Percentiles rank a stretch among this genome's conserved stretches.
Conservation (phyloP, 2,797 vertebrate genomes). For the Aulostomus chinensis region DNA sequence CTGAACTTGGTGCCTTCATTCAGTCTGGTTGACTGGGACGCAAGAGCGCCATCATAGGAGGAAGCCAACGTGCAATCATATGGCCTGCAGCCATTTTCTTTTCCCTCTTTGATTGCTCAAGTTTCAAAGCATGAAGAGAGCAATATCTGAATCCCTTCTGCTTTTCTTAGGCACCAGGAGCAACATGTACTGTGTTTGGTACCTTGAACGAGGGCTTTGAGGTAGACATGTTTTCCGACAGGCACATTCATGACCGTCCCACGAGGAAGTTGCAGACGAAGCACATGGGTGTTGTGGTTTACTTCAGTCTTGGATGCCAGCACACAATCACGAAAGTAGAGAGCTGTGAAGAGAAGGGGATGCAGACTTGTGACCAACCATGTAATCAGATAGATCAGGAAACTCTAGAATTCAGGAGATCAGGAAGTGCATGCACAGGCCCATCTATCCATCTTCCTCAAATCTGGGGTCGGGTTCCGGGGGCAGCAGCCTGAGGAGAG, state of each 20-base stretch:
- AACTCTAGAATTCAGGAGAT: no score
- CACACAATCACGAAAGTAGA: slow-evolving; percentile 87
- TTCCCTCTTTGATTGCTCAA: no score
- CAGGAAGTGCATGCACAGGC: no score
- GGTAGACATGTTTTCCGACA: slow-evolving; percentile 91
- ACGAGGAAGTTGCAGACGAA: slow-evolving; percentile 82
- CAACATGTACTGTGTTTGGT: background rate
- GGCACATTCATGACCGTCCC: slow-evolving; percentile 84
- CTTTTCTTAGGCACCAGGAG: background rate
- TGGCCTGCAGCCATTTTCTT: no score
- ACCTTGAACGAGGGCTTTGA: slow-evolving; percentile 89
- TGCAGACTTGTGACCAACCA: background rate
- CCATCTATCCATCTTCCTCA: no score
- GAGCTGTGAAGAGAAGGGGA: slow-evolving; percentile 65
- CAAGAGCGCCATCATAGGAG: no score
- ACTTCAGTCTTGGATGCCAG: slow-evolving; percentile 87
- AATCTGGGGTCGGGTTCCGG: no score
- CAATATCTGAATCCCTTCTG: background rate
- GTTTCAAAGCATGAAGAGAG: background rate
- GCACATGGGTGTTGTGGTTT: slow-evolving; percentile 87
- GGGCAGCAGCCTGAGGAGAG: no score
- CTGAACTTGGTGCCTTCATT: no score
- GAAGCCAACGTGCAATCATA: no score
- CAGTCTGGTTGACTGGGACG: no score
- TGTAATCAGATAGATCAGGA: no score